A percentile compares a stretch with the other conserved stretches of the same genome.
Evolutionary conservation across 2,797 vertebrate genomes (phyloP).

Genomic region (Dicrostonyx torquatus): DNA sequence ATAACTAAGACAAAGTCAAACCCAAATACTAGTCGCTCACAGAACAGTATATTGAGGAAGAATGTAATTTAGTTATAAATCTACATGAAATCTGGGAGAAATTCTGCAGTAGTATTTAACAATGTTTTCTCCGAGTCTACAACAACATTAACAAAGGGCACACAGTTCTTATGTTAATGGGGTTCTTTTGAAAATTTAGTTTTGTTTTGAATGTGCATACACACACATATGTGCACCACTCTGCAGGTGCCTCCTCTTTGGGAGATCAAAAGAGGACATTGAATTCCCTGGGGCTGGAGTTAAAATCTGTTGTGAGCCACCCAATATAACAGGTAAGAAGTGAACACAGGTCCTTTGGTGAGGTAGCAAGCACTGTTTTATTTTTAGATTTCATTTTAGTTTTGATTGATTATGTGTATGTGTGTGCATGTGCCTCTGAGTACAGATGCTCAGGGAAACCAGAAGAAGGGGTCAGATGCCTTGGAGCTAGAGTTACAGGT

Average conservation of each 20-base stretch:
- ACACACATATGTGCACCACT: background rate
- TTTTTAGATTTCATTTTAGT: background rate
- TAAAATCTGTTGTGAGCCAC: background rate
- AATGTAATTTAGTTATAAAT: background rate
- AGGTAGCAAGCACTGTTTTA: background rate
- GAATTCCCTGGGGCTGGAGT: background rate
- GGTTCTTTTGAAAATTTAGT: background rate
- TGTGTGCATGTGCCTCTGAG: background rate
- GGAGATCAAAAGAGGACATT: background rate
- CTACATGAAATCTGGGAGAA: background rate
- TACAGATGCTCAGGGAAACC: background rate
- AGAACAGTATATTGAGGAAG: background rate
- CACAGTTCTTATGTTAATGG: background rate
- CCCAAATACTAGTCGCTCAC: background rate
- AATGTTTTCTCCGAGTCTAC: background rate
- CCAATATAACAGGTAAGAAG: background rate
- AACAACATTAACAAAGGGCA: background rate
- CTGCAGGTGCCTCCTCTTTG: background rate
- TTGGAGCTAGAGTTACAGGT: background rate
- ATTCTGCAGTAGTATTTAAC: background rate
- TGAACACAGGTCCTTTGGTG: background rate
- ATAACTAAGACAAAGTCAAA: background rate
- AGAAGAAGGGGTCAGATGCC: background rate
- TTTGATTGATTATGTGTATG: background rate
- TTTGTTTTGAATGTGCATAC: background rate